These are phyloP conservation scores for Lateolabrax maculatus DNA, from an alignment of 2,797 vertebrate genomes.

Conservation along the genomic window DNA sequence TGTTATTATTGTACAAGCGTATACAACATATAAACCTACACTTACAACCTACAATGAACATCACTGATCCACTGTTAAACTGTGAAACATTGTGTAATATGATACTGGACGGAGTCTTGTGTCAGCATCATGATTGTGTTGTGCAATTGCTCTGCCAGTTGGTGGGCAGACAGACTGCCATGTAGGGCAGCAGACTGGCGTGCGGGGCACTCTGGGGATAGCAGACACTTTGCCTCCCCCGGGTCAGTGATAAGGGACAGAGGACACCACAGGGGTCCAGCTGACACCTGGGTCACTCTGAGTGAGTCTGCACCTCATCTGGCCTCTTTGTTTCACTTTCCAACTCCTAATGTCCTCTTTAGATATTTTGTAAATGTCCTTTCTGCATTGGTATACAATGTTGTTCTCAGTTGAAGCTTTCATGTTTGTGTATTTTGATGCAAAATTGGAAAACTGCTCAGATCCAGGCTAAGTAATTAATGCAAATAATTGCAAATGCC, in stretches of 20 bases:
- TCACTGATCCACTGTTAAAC: not conserved
- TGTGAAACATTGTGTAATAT: not conserved
- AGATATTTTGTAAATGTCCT: constrained; percentile 2
- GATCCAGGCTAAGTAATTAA: not conserved
- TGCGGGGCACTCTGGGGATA: constrained; percentile 61
- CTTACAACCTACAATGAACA: not conserved
- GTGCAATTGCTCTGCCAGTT: constrained; percentile 57
- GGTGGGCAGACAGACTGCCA: constrained; percentile 63
- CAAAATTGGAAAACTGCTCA: not conserved
- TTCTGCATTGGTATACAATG: not conserved
- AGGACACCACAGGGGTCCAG: constrained; percentile 47
- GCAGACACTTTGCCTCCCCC: constrained; percentile 63
- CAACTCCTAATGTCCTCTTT: not conserved
- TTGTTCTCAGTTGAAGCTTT: constrained; percentile 8
- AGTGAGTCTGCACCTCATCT: constrained; percentile 58
- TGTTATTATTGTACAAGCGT: not conserved
- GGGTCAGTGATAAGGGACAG: constrained; percentile 64
- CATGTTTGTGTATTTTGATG: constrained; percentile 2
- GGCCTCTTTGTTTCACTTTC: constrained; percentile 58
- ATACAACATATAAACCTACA: too few species aligned
- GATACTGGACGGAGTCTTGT: not conserved
- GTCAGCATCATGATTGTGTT: constrained; percentile 13
- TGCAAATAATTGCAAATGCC: constrained; percentile 22
- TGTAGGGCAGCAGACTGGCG: constrained; percentile 46
- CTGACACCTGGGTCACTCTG: constrained; percentile 68